Conservation (phyloP, 2,888 invertebrate species). For the Lepidocyrtoides sp. region DNA sequence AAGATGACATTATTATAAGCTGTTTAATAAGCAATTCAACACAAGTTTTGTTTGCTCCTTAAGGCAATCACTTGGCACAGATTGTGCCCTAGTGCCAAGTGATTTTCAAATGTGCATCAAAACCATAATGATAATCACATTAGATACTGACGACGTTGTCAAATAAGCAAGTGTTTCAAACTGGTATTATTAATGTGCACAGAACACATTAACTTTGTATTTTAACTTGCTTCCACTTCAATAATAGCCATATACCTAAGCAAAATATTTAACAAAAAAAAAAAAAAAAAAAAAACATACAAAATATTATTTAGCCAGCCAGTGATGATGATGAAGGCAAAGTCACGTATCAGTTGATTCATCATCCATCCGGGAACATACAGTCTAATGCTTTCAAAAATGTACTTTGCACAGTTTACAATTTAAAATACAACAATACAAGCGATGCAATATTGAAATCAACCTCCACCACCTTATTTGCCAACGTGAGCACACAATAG, state of each 20-base stretch:
- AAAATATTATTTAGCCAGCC: neutral
- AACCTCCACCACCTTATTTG: neutral
- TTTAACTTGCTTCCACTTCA: slow-evolving; percentile 3
- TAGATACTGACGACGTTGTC: neutral
- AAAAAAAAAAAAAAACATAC: no score
- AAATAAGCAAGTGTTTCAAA: slow-evolving; percentile 5
- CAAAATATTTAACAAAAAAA: no score
- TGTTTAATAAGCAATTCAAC: slow-evolving; percentile 23
- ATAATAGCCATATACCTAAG: slow-evolving; percentile 10
- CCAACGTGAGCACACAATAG: slow-evolving; percentile 23
- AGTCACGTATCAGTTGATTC: slow-evolving; percentile 51
- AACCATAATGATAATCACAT: neutral
- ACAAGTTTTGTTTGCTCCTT: slow-evolving; percentile 13
- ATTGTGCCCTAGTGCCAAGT: slow-evolving; percentile 33
- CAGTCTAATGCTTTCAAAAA: neutral
- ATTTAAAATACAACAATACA: neutral
- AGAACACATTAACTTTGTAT: neutral
- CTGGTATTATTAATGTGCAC: slow-evolving; percentile 33
- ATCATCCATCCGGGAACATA: slow-evolving; percentile 67
- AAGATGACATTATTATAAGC: neutral
- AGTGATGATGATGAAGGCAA: slow-evolving; percentile 25
- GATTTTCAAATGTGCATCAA: slow-evolving; percentile 11
- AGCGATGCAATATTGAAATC: neutral
- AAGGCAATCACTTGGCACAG: slow-evolving; percentile 47
- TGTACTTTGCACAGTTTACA: neutral